Base-by-base conservation (phyloP, 2,113 vertebrate species). In the Crotalus helleri region DNA sequence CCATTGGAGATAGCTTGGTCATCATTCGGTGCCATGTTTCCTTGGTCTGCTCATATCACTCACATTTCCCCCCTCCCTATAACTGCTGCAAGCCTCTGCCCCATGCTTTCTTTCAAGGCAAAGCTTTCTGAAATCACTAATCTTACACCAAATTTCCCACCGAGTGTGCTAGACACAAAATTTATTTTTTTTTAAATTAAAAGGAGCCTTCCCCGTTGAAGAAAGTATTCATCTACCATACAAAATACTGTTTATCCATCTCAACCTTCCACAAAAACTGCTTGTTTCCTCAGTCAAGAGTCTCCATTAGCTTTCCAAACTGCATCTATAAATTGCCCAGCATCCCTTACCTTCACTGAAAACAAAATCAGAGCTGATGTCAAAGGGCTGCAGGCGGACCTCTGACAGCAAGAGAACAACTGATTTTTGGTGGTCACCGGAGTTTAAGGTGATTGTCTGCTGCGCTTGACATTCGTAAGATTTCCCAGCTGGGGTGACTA, bases 361-460 rank as follows among this genome's bases (percentile, higher is more conserved):
- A 95, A 99, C 98, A 95, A 99, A 99, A 97, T 99, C 99, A 0
- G 98, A 98, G 0, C 98, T 64, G 95, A 99, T 99, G 96, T 99
- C 99, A n/a, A 99, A 99, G 90, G 99, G 99, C 96, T 99, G 99
- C 89, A 99, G 97, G 95, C 98, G 98, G 93, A 98, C 98, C 61
- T 99, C 98, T 0, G 98, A 99, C 96, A 99, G 97, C 96, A 98
- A 95, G 95, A 99, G 95, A 6, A 98, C 98, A 93, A 99, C 96
- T 0, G 98, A 98, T 95, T 99, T 99, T 98, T 99, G 98, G 64
- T 98, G 99, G 95, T 99, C 99, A 0, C 96, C 99, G 92, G 99
- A 99, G 96, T 98, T 96, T 81, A 99, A 98, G 21, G 98, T 98
- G 96, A 99, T 97, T 92, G 98, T 99, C 97, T 99, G 99, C 96